Conservation (phyloP, 2,888 invertebrate genomes). For the Eupithecia vulgata region DNA sequence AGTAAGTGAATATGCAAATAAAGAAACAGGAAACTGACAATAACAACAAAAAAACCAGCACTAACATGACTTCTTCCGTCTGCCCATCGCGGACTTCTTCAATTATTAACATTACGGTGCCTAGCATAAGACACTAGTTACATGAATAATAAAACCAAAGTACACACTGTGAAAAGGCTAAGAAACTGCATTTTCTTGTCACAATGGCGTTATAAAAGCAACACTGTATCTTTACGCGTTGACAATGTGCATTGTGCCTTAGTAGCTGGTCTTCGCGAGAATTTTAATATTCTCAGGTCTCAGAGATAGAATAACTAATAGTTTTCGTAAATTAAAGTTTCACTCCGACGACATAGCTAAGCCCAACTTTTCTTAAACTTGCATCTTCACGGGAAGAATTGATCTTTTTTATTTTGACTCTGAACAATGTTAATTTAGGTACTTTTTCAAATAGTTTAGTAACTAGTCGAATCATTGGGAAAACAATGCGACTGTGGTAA, state of each 20-base stretch:
- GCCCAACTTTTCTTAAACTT: background rate
- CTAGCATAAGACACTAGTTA: conserved; percentile 72
- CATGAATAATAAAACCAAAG: conserved; percentile 79
- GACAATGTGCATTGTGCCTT: conserved; percentile 80
- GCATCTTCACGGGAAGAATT: background rate
- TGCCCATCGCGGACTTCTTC: conserved; percentile 70
- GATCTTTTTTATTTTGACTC: background rate
- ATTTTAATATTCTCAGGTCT: conserved; percentile 62
- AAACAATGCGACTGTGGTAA: background rate
- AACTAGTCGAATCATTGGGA: background rate
- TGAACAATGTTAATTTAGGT: background rate
- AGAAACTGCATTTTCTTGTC: conserved; percentile 72
- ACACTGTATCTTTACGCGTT: conserved; percentile 80
- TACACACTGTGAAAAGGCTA: conserved; percentile 75
- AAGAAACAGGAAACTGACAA: conserved; percentile 30
- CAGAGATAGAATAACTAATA: conserved; percentile 44
- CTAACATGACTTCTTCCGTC: conserved; percentile 55
- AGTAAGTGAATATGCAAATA: conserved; percentile 9
- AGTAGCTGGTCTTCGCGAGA: conserved; percentile 53
- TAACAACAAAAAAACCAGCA: conserved; percentile 49
- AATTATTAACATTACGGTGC: conserved; percentile 78
- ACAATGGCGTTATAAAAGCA: conserved; percentile 80
- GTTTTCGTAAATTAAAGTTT: conserved; percentile 4
- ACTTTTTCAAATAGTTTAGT: background rate
- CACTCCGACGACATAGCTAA: conserved; percentile 10